Conservation (phyloP, 2,888 invertebrate species). For the Sarcophaga rosellei region DNA sequence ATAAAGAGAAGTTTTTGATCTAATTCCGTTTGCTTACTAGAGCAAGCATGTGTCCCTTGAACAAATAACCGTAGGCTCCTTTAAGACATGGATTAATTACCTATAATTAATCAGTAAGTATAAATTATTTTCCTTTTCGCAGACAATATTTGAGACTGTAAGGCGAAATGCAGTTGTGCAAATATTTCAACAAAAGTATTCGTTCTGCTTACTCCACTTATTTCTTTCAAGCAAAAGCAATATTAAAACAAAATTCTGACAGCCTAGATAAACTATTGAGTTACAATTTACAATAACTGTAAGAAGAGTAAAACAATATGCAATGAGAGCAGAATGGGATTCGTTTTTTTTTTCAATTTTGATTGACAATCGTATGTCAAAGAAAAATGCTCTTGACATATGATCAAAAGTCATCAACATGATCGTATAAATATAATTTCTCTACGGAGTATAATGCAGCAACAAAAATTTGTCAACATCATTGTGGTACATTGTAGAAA, state of each 20-base stretch:
- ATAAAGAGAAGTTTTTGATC: too few species aligned
- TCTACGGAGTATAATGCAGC: background rate
- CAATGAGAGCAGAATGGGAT: constrained; percentile 34
- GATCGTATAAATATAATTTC: constrained; percentile 8
- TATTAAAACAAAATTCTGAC: background rate
- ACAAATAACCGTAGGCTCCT: too few species aligned
- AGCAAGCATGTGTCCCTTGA: too few species aligned
- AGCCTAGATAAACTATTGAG: background rate
- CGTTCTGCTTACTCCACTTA: constrained; percentile 34
- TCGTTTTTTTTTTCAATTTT: background rate
- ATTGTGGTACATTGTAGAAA: constrained; percentile 16
- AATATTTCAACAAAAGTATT: constrained; percentile 53
- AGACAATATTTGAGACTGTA: background rate
- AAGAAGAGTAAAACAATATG: constrained; percentile 1
- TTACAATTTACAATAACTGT: background rate
- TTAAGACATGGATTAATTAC: too few species aligned
- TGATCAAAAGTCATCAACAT: constrained; percentile 49
- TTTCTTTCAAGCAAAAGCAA: background rate
- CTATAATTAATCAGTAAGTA: too few species aligned
- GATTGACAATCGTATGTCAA: constrained; percentile 52
- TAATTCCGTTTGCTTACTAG: too few species aligned
- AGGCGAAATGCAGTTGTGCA: constrained; percentile 60
- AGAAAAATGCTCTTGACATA: constrained; percentile 47
- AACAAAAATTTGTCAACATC: constrained; percentile 63
- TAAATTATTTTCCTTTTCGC: too few species aligned